A percentile compares a stretch with the other conserved stretches of the same genome.
These are phyloP conservation scores for Tadarida brasiliensis DNA, from an alignment of 2,797 vertebrate species.

Conservation along the genomic window DNA sequence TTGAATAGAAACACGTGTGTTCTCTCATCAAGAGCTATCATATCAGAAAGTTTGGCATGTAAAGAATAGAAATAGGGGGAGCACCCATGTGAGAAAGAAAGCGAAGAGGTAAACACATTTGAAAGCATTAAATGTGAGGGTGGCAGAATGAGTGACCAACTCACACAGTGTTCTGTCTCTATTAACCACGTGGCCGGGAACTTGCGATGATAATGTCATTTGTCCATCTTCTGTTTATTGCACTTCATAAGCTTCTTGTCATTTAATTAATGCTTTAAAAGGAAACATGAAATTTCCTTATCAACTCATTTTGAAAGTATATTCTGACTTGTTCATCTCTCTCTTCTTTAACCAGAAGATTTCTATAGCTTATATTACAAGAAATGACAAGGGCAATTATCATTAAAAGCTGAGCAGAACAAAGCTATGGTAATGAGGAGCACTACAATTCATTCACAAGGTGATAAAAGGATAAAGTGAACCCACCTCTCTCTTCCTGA, in stretches of 20 bases:
- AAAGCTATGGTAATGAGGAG: constrained; percentile 86
- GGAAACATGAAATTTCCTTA: constrained; percentile 84
- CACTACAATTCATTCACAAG: constrained; percentile 78
- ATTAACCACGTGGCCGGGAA: not conserved
- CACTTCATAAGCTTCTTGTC: constrained; percentile 73
- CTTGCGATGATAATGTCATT: constrained; percentile 18
- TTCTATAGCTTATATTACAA: constrained; percentile 84
- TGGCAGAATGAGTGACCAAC: not conserved
- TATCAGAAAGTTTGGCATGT: not conserved
- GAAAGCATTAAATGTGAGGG: not conserved
- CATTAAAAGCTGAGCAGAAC: constrained; percentile 84
- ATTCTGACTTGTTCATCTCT: constrained; percentile 85
- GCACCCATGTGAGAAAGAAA: not conserved
- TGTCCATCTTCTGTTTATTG: constrained; percentile 75
- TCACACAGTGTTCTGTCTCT: not conserved
- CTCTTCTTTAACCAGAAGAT: constrained; percentile 78
- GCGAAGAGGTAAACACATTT: not conserved
- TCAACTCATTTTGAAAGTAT: constrained; percentile 83
- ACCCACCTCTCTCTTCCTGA: constrained; percentile 82
- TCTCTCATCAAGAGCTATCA: not conserved
- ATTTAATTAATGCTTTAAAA: constrained; percentile 84
- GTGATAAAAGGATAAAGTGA: constrained; percentile 85
- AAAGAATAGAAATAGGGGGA: not conserved
- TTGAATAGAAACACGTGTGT: not conserved
- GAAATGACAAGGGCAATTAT: constrained; percentile 87